Evolutionary conservation across 2,888 invertebrate species (phyloP), one percentile per base, ranked within the genome.

Genomic region (Eudasyphora cyanicolor): DNA sequence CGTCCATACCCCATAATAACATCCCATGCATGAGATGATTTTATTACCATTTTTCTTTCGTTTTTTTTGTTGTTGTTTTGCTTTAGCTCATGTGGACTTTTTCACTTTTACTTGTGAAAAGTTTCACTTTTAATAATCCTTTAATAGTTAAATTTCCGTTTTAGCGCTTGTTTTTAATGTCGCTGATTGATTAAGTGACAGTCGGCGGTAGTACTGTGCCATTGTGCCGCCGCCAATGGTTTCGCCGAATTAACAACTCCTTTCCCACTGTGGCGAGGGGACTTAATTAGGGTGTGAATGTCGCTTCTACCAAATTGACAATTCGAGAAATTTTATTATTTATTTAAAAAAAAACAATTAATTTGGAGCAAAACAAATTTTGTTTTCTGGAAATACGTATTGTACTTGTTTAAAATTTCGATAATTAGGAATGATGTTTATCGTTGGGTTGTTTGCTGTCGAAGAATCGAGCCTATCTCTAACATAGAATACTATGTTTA

Each of bases 11-110:
- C 29, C 49, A 57, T 85, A 87, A 67, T 67, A 79, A 54, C 73
- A 79, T 80, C 76, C 73, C 75, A 88, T 78, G 81, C 42, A 6
- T 76, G 73, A 82, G 81, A 82, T 79, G 81, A 51, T 75, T 75
- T 75, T 81, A 62, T 80, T 74, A 42, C 64, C 42, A 21, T 79
- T 73, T 57, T 77, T 70, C 67, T 29, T 54, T 71, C 42, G 35
- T 60, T 69, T 77, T 80, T 69, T 70, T 83, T n/a, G n/a, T n/a
- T n/a, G n/a, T n/a, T n/a, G n/a, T n/a, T n/a, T n/a, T n/a, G n/a
- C n/a, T n/a, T n/a, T n/a, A n/a, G n/a, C n/a, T 74, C 62, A 69
- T 80, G 76, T 77, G 76, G 64, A 76, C 75, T 79, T 67, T 79
- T 82, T 82, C 82, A 79, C 84, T 84, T 84, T 84, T 84, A 69